phyloP scores from a whole-genome alignment of 2,113 vertebrate genomes.

The Amblyopsis rosae region DNA sequence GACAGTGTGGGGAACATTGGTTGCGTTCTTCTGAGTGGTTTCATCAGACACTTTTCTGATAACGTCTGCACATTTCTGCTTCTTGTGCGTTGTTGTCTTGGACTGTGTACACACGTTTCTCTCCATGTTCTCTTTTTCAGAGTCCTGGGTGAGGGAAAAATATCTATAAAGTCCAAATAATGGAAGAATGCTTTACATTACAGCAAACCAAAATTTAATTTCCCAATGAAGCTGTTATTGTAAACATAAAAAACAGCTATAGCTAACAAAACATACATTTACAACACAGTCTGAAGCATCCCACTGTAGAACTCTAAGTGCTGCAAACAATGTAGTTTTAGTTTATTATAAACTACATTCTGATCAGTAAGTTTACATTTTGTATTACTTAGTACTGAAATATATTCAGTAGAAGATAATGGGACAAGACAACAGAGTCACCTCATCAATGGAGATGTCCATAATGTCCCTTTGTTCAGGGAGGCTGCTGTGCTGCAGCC shows the following conservation, averaged over 20 bases:
- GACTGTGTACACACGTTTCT: background rate
- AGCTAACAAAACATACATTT: too few species aligned
- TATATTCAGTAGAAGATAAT: background rate
- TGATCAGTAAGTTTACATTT: background rate
- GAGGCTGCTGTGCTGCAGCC: slow-evolving; percentile 47
- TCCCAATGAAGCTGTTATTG: too few species aligned
- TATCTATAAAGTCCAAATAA: background rate
- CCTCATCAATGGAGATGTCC: slow-evolving; percentile 28
- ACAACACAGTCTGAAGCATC: background rate
- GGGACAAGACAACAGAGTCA: slow-evolving; percentile 17
- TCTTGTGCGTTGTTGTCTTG: slow-evolving; percentile 30
- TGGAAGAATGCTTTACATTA: background rate
- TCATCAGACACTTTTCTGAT: slow-evolving; percentile 21
- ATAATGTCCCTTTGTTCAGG: slow-evolving; percentile 35
- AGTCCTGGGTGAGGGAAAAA: slow-evolving; percentile 51
- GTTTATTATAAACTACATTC: too few species aligned
- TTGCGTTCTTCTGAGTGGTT: slow-evolving; percentile 19
- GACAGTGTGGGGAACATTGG: slow-evolving; percentile 27
- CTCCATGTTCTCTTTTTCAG: slow-evolving; percentile 53
- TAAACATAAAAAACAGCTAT: too few species aligned
- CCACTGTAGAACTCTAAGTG: too few species aligned
- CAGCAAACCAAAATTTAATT: too few species aligned
- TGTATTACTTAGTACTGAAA: background rate
- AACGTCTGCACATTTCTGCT: slow-evolving; percentile 20
- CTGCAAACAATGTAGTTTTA: too few species aligned